Evolutionary conservation across 2,797 vertebrate genomes (phyloP).

Genomic region (Phoebastria nigripes): DNA sequence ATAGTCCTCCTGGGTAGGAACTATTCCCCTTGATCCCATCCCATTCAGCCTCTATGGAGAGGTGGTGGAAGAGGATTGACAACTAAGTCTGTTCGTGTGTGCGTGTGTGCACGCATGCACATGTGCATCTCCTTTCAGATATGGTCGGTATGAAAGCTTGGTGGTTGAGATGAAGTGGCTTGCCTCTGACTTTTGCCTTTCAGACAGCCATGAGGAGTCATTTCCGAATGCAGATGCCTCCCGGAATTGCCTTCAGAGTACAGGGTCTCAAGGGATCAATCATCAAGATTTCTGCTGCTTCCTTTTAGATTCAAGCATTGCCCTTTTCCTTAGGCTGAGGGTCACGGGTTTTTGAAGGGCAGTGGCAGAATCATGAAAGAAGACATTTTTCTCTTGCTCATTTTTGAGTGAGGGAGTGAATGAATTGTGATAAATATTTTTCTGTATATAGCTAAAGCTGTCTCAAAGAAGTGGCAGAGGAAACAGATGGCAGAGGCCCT

Average conservation of each 20-base stretch:
- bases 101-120: fast-evolving
- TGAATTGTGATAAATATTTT: conserved; percentile 61
- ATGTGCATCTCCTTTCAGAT: neutral
- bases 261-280: neutral
- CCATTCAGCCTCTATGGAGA: neutral
- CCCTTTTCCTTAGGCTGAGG: conserved; percentile 35
- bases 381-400: conserved; percentile 27
- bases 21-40: neutral
- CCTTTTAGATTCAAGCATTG: conserved; percentile 13
- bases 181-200: conserved; percentile 4
- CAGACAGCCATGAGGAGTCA: neutral
- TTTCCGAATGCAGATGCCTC: neutral
- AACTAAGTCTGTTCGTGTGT: neutral
- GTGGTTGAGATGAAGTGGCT: neutral
- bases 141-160: neutral
- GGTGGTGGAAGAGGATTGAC: neutral
- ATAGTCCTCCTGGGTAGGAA: neutral
- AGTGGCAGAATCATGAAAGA: conserved; percentile 21
- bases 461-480: conserved; percentile 48
- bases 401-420: conserved; percentile 56
- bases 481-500: conserved; percentile 62
- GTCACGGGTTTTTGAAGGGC: conserved; percentile 36
- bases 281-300: conserved; percentile 29
- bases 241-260: neutral
- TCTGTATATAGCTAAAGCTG: conserved; percentile 33